Percentiles rank a stretch among this genome's conserved stretches.
Conservation (phyloP, 2,113 vertebrate species). For the Henicopernis longicauda region DNA sequence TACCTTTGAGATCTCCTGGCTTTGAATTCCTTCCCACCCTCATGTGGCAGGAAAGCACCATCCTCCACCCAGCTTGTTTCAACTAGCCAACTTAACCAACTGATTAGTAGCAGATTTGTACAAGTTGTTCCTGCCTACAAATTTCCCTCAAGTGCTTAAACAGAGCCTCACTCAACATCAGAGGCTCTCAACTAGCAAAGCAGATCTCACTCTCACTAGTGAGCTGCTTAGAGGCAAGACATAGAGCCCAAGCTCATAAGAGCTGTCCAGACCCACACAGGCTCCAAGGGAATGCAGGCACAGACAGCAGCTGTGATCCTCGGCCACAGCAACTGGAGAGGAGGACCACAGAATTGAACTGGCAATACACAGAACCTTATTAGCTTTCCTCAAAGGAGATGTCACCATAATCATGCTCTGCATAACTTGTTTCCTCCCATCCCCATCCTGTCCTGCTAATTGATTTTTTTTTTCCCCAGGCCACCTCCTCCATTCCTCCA, state of each 20-base stretch:
- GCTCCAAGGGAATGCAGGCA: neutral
- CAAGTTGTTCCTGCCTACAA: neutral
- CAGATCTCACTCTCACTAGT: neutral
- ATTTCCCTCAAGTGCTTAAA: neutral
- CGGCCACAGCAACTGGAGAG: neutral
- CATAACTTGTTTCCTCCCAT: neutral
- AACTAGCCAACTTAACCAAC: neutral
- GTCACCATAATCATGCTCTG: neutral
- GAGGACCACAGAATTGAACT: neutral
- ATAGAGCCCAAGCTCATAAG: rapidly evolving
- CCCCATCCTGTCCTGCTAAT: neutral
- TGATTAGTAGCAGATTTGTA: neutral
- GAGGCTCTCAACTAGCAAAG: neutral
- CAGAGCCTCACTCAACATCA: neutral
- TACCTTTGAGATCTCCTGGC: neutral
- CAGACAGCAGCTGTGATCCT: neutral
- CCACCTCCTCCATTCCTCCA: neutral
- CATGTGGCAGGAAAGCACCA: neutral
- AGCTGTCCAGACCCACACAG: neutral
- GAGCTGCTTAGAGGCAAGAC: neutral
- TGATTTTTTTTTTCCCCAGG: neutral
- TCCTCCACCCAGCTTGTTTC: neutral
- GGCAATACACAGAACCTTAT: neutral
- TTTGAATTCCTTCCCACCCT: neutral
- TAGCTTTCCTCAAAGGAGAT: neutral